A percentile compares a stretch with the other conserved stretches of the same genome.
phyloP scores from a whole-genome alignment of 1,140 invertebrate genomes.

The Tetragnatha versicolor region DNA sequence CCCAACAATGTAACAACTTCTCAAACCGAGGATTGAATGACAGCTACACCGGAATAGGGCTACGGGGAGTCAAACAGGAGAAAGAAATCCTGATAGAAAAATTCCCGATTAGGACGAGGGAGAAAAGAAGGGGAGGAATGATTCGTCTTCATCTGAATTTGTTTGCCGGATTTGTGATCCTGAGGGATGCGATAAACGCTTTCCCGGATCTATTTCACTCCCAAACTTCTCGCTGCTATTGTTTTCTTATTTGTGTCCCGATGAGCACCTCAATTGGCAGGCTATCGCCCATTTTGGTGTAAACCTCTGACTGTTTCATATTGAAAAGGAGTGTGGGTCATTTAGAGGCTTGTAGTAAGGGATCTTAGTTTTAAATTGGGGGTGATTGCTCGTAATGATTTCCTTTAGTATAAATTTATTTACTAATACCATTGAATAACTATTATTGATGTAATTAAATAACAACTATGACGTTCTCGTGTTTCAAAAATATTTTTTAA shows the following conservation, averaged over 20 bases:
- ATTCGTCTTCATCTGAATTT: slow-evolving; percentile 44
- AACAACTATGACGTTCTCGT: too few species aligned
- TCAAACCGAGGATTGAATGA: background rate
- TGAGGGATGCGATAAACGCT: slow-evolving; percentile 36
- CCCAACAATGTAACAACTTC: too few species aligned
- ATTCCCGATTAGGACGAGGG: slow-evolving; percentile 18
- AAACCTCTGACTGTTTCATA: background rate
- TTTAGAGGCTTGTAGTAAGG: too few species aligned
- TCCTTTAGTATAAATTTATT: too few species aligned
- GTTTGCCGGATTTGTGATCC: slow-evolving; percentile 41
- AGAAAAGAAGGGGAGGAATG: background rate
- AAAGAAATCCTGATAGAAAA: slow-evolving; percentile 11
- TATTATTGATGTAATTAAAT: too few species aligned
- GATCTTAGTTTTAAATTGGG: too few species aligned
- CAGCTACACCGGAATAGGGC: background rate
- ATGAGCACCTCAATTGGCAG: background rate
- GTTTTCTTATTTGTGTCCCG: slow-evolving; percentile 8
- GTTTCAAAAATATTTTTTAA: too few species aligned
- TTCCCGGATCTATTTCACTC: slow-evolving; percentile 34
- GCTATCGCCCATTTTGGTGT: background rate
- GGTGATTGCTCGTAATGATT: too few species aligned
- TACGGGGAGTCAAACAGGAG: background rate
- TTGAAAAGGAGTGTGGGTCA: too few species aligned
- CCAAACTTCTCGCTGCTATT: background rate
- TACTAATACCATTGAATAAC: too few species aligned